phyloP scores from a whole-genome alignment of 2,797 vertebrate species.

The Sphenodon punctatus region DNA sequence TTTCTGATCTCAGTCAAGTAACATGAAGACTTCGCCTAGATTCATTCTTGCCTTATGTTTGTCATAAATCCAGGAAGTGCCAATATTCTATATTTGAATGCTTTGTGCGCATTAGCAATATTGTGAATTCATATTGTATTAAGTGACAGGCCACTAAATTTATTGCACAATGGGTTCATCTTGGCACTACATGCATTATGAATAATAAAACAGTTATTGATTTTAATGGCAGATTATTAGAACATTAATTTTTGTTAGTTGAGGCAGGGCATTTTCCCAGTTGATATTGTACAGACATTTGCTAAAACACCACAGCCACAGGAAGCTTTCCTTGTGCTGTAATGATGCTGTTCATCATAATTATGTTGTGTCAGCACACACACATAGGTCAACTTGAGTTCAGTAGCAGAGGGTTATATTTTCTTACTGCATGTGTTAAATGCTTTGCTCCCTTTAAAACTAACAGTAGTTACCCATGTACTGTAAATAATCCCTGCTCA shows the following conservation, averaged over 20 bases:
- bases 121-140: constrained; percentile 65
- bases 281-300: constrained; percentile 47
- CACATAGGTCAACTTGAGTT: constrained; percentile 39
- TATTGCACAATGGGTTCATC: constrained; percentile 55
- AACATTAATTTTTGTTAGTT: constrained; percentile 56
- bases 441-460: constrained; percentile 32
- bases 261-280: constrained; percentile 27
- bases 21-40: constrained; percentile 42
- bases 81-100: constrained; percentile 65
- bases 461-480: not conserved
- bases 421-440: constrained; percentile 1
- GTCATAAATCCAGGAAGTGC: constrained; percentile 65
- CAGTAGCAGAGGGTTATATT: constrained; percentile 32
- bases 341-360: constrained; percentile 53
- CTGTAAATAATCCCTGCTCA: not conserved
- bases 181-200: constrained; percentile 45
- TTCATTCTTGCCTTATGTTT: constrained; percentile 55
- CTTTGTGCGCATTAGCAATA: constrained; percentile 66
- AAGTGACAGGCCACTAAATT: constrained; percentile 60
- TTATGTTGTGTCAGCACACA: constrained; percentile 24
- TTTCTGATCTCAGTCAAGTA: constrained; percentile 54
- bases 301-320: constrained; percentile 11
- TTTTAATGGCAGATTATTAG: constrained; percentile 69
- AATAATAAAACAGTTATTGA: constrained; percentile 74
- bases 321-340: constrained; percentile 47